Evolutionary conservation across 2,113 vertebrate species (phyloP), one percentile per base, ranked within the genome.

Genomic region (Syngnathus floridae): DNA sequence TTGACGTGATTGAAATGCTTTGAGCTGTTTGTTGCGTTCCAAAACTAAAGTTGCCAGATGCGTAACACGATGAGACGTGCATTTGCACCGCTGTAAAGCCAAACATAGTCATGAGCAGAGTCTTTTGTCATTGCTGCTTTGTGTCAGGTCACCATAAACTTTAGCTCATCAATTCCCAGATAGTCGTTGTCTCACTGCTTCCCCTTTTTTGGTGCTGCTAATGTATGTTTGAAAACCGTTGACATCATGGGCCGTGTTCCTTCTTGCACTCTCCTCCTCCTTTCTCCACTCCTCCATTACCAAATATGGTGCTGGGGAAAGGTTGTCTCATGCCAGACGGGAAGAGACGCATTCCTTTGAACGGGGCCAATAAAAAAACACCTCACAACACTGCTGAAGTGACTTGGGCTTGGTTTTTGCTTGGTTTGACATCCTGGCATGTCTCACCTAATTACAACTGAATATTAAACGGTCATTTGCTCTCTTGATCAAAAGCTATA

Each of bases 301-400:
- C 86, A 87, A 90, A 91, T 93, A 89, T 89, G 93, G 93, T 88
- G 81, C 78, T 87, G 85, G 85, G 86, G 87, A 88, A 87, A 77
- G 81, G 76, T 64, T 57, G 74, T 84, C 69, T 31, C 66, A 78
- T 17, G 67, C 89, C 73, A 72, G 59, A 79, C 77, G 80, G 88
- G 87, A 91, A 88, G 82, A 79, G 86, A 56, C 72, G 60, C 91
- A 91, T 91, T 92, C 91, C 90, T 88, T 74, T 66, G 75, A 87
- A 84, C 81, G 86, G 85, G 82, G 21, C 7, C 13, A n/a, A 60
- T 85, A 81, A 79, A 84, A 71, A 86, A 82, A 77, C 84, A 71
- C 75, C 75, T 52, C 67, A 86, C 73, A 84, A 82, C 78, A 78
- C 63, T 60, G 66, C 62, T 52, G 66, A 62, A 12, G 57, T 69